Evolutionary conservation across 2,113 vertebrate species (phyloP).

Genomic region (Protobothrops mucrosquamatus): DNA sequence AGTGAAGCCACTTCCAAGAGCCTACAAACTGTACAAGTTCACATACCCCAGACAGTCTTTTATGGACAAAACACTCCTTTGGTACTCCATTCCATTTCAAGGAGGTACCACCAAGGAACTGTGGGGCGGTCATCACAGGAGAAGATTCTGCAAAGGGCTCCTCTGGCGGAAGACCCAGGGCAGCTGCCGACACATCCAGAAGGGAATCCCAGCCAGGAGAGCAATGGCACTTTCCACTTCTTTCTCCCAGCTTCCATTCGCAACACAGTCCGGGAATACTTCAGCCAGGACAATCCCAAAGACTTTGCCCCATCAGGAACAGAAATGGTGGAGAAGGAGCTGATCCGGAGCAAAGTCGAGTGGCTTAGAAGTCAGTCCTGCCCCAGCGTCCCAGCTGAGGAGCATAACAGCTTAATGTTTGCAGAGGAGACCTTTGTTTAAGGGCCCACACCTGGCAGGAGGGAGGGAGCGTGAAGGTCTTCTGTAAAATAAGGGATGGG

Average conservation of each 20-base stretch:
- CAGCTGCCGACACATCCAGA: neutral
- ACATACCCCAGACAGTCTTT: constrained; percentile 73
- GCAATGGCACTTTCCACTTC: constrained; percentile 56
- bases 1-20: constrained; percentile 6
- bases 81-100: constrained; percentile 64
- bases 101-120: constrained; percentile 21
- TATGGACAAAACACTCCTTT: constrained; percentile 71
- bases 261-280: constrained; percentile 70
- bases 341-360: constrained; percentile 54
- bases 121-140: neutral
- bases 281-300: constrained; percentile 50
- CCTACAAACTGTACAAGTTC: constrained; percentile 52
- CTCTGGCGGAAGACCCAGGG: neutral
- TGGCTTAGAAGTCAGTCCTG: constrained; percentile 46
- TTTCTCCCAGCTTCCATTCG: constrained; percentile 66
- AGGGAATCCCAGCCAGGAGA: constrained; percentile 21
- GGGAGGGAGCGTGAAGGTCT: constrained; percentile 13
- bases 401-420: neutral
- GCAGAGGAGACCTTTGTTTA: constrained; percentile 68
- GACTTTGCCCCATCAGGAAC: constrained; percentile 10
- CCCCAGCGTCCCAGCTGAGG: constrained; percentile 15
- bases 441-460: neutral
- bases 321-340: constrained; percentile 53
- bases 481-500: constrained; percentile 44
- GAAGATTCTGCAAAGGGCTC: neutral